A percentile compares a stretch with the other conserved stretches of the same genome.
Conservation (phyloP, 2,797 vertebrate genomes). For the Sebastes hubbsi region DNA sequence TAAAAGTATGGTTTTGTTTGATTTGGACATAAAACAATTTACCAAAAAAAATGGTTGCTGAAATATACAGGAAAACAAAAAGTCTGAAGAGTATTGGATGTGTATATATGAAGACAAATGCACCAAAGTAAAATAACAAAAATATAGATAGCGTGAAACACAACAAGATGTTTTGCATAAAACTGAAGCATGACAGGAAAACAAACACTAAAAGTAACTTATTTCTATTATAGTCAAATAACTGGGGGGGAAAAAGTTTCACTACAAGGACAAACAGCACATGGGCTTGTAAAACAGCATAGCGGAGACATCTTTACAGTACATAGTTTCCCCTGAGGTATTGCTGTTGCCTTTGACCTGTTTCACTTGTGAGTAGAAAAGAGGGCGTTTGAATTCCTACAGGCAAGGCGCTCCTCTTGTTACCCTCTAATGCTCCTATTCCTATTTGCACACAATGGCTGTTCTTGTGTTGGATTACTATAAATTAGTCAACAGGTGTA, state of each 20-base stretch:
- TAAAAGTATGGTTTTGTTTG: background rate
- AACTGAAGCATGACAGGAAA: background rate
- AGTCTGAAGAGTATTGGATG: background rate
- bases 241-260: background rate
- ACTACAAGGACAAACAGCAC: constrained; percentile 16
- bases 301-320: constrained; percentile 31
- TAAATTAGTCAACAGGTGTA: constrained; percentile 58
- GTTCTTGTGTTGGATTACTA: constrained; percentile 45
- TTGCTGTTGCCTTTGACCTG: constrained; percentile 57
- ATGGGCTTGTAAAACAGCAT: constrained; percentile 5
- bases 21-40: background rate
- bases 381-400: constrained; percentile 55
- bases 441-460: constrained; percentile 50
- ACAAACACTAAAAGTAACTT: background rate
- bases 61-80: background rate
- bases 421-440: constrained; percentile 62
- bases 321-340: constrained; percentile 33
- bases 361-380: constrained; percentile 64
- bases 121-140: background rate
- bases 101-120: background rate
- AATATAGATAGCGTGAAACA: background rate
- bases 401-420: constrained; percentile 50
- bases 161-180: background rate
- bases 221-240: background rate
- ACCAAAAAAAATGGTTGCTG: background rate